A percentile compares a stretch with the other conserved stretches of the same genome.
These are phyloP conservation scores for Ommatoiulus sabulosus DNA, from an alignment of 2,888 invertebrate species.

Conservation along the genomic window DNA sequence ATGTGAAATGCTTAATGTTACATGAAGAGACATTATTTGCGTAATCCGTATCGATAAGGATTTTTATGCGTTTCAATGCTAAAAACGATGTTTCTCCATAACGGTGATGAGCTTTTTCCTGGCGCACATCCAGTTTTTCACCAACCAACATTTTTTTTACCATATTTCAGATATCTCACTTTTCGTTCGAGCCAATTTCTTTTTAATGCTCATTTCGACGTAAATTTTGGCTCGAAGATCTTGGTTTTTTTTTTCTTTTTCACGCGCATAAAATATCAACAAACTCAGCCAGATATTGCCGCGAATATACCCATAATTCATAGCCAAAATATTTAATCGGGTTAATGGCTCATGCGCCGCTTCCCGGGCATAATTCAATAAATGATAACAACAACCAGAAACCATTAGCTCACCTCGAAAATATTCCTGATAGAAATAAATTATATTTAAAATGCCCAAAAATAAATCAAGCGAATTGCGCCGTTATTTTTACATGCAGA, in stretches of 20 bases:
- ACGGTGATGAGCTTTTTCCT: not conserved
- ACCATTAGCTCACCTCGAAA: not conserved
- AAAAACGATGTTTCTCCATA: not conserved
- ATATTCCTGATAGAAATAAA: not conserved
- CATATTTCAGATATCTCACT: conserved; percentile 32
- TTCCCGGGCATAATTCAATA: not conserved
- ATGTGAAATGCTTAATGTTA: conserved; percentile 1
- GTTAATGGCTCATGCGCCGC: not conserved
- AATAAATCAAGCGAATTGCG: not conserved
- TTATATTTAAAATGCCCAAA: not conserved
- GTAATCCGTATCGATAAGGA: not conserved
- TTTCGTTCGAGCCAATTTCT: conserved; percentile 22
- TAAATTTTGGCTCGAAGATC: conserved; percentile 9
- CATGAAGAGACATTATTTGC: not conserved
- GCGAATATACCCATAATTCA: not conserved
- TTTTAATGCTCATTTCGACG: conserved; percentile 26
- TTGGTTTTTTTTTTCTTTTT: not conserved
- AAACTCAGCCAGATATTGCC: not conserved
- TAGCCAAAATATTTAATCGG: conserved; percentile 1
- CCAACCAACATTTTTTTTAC: not conserved
- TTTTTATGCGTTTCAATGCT: conserved; percentile 6
- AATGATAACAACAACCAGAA: conserved; percentile 28
- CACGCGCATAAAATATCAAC: not conserved
- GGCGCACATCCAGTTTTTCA: conserved; percentile 1
- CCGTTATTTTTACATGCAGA: not conserved